Conservation (phyloP, 1,140 invertebrate genomes). For the Cotesia typhae region DNA sequence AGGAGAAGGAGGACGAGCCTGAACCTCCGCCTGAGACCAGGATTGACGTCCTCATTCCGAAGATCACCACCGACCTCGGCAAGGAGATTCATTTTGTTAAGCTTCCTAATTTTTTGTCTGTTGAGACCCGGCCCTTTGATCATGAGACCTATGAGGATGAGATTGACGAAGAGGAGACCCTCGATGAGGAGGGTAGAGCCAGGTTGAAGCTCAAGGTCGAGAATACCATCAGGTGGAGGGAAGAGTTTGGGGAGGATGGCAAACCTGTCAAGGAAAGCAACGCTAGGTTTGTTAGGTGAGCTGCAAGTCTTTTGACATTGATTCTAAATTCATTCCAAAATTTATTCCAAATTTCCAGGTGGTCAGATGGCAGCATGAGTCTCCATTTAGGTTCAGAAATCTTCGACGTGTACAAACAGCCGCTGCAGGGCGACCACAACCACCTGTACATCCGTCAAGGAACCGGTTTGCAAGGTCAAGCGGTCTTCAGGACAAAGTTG, state of each 20-base stretch:
- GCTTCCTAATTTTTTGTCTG: slow-evolving; percentile 91
- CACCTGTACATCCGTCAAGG: slow-evolving; percentile 93
- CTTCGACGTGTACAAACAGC: slow-evolving; percentile 96
- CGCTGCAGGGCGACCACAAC: slow-evolving; percentile 78
- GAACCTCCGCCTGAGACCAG: slow-evolving; percentile 88
- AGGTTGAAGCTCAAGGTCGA: slow-evolving; percentile 93
- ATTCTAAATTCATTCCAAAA: no score
- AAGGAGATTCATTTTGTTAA: slow-evolving; percentile 95
- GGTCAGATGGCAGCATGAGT: slow-evolving; percentile 99
- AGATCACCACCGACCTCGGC: slow-evolving; percentile 91
- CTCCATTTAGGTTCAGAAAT: slow-evolving; percentile 96
- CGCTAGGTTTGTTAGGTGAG: slow-evolving; percentile 83
- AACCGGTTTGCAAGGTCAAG: slow-evolving; percentile 96
- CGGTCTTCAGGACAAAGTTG: slow-evolving; percentile 95
- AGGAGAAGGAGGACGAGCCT: slow-evolving; percentile 77
- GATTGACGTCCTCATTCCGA: slow-evolving; percentile 96
- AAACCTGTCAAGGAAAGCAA: slow-evolving; percentile 92
- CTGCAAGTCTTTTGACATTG: no score
- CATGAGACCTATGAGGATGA: slow-evolving; percentile 97
- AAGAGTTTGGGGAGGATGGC: slow-evolving; percentile 83
- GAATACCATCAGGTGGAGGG: slow-evolving; percentile 98
- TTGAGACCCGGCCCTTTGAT: slow-evolving; percentile 94
- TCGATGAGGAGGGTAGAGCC: slow-evolving; percentile 97
- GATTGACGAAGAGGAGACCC: slow-evolving; percentile 97
- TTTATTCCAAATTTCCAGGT: slow-evolving; percentile 55